These are phyloP conservation scores for Caenorhabditis doughertyi DNA, from an alignment of 2,888 invertebrate genomes.

Conservation along the genomic window DNA sequence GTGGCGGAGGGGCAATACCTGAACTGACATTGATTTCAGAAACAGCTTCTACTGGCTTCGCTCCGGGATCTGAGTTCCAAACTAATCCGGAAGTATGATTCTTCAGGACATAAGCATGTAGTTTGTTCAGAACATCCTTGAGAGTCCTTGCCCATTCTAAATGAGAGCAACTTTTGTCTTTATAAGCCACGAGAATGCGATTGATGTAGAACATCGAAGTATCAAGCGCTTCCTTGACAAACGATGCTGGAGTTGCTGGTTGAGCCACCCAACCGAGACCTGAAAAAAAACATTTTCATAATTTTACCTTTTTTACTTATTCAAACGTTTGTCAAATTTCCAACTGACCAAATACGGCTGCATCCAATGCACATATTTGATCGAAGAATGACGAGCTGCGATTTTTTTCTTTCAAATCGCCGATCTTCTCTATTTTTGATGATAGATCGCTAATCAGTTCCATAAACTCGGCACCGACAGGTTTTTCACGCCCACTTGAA, in stretches of 20 bases:
- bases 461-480: neutral
- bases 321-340: neutral
- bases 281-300: conserved; percentile 86
- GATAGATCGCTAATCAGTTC: neutral
- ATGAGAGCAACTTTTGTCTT: conserved; percentile 86
- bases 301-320: no score
- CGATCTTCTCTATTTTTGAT: neutral
- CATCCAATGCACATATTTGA: conserved; percentile 95
- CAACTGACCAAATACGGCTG: conserved; percentile 87
- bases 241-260: conserved; percentile 94
- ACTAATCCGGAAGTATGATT: conserved; percentile 97
- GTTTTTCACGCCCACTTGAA: conserved; percentile 6
- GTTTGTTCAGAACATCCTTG: conserved; percentile 90
- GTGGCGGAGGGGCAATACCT: neutral
- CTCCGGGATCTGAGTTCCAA: conserved; percentile 87
- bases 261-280: conserved; percentile 89
- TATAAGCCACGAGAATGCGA: conserved; percentile 81
- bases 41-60: neutral
- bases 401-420: conserved; percentile 91
- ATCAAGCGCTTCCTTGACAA: conserved; percentile 99
- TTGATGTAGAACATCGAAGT: conserved; percentile 94
- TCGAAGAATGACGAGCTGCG: conserved; percentile 92
- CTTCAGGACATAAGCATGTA: conserved; percentile 94
- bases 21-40: neutral
- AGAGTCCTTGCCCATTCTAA: conserved; percentile 96